Base-by-base conservation (phyloP, 1,140 invertebrate species). In the Neelides sp. region DNA sequence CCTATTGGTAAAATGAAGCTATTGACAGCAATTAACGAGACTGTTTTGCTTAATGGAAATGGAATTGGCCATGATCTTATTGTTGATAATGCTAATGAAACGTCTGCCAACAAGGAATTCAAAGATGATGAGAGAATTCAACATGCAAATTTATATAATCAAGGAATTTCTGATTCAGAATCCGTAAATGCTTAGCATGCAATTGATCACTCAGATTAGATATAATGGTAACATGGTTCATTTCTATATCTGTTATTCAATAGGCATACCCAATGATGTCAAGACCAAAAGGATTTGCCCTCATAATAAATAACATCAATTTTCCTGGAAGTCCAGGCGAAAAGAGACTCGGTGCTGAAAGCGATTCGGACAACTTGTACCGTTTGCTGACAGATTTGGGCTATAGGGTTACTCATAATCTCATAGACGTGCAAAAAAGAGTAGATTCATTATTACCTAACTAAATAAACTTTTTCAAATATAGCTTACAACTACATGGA, bases 271-370 rank as follows among this genome's bases (percentile, higher is more conserved):
- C 62, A n/a, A 73, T 74, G 69, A 61, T 67, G 41, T 71, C 69
- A 30, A 67, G 68, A 22, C 71, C 73, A 17, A 70, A 74, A 34
- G 77, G 77, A 12, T 68, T 72, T 15, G 67, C 75, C 30, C 64
- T 78, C 12, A 68, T 78, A 36, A 72, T 78, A 24, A 76, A 76
- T 41, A 76, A 73, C 48, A 71, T 75, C 1, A 58, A 69, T 36
- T 74, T 72, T 28, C 35, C 59, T 4, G 62, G 64, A 23, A 17
- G 27, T 1, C 19, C 55, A 7, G 4, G 61, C 0, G 52, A 59
- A 8, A 57, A 53, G 10, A 67, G 77, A 37, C 52, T 52, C 0
- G 72, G 75, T 1, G 74, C 75, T 2, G 55, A 68, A 35, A 39
- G 65, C 0, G 77, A 79, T 53, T 63, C 69, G 41, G 32, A 57